Evolutionary conservation across 2,797 vertebrate species (phyloP), one percentile per base, ranked within the genome.

Genomic region (Xiphophorus birchmanni): DNA sequence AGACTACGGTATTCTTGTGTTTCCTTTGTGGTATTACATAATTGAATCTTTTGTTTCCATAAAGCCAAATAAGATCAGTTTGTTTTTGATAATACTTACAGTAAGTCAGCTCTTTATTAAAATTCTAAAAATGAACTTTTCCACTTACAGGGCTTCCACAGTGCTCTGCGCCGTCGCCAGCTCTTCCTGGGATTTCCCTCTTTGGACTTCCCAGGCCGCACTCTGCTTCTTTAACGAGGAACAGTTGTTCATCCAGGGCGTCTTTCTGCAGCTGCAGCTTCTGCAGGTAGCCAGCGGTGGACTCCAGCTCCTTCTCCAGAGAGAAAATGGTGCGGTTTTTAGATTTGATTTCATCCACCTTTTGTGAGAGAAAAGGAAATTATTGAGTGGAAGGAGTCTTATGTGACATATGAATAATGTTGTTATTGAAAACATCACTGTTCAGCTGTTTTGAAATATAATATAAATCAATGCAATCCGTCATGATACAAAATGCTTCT

Each of bases 281-380:
- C 95, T 99, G 98, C 50, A 98, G 89, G 42, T 96, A 97, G 69
- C 98, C 97, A 0, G 97, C 73, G 7, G 98, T 96, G 0, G 97
- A 97, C 91, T 99, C 98, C 92, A 99, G 90, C 45, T 99, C 99
- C 83, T 97, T 99, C 93, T 99, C 99, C 96, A 99, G 89, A 45
- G 97, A 94, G 87, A 99, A 99, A 90, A 99, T 97, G 78, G 97
- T 98, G 87, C 98, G 97, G 91, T 99, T 98, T 93, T 99, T 99
- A 79, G 97, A 95, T 94, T 98, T 99, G 91, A 99, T 99, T 95
- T 99, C 98, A n/a, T 99, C 99, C 96, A 99, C 99, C 99, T 99
- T 89, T 73, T 88, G 81, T 81, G 76, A 50, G 54, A 37, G 23
- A 73, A 32, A 80, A 72, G 26, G 3, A 58, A 48, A 79, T 5